Conservation (phyloP, 2,797 vertebrate species). For the Hemibagrus guttatus region DNA sequence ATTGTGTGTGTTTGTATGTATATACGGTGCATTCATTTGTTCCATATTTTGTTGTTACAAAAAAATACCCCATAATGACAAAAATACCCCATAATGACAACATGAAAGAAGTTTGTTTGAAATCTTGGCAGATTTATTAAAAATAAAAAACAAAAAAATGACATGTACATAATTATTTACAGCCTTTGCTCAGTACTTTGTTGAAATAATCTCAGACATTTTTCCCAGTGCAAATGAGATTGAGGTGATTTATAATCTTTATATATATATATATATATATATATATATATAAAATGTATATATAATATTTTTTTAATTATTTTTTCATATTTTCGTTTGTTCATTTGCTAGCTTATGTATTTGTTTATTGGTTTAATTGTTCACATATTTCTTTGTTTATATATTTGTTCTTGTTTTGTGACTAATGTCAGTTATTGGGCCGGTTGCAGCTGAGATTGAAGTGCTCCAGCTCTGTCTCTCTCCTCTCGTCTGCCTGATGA, state of each 20-base stretch:
- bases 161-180: too few relatives aligned
- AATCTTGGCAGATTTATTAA: too few relatives aligned
- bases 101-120: too few relatives aligned
- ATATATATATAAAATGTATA: too few relatives aligned
- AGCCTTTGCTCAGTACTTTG: too few relatives aligned
- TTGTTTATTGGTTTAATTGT: not conserved
- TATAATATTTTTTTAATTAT: not conserved
- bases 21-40: too few relatives aligned
- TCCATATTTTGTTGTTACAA: too few relatives aligned
- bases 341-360: not conserved
- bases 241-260: not conserved
- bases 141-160: too few relatives aligned
- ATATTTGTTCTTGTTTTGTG: not conserved
- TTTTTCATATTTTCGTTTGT: not conserved
- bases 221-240: not conserved
- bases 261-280: too few relatives aligned
- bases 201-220: not conserved
- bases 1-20: too few relatives aligned
- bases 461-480: not conserved
- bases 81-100: too few relatives aligned
- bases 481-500: not conserved
- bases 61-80: too few relatives aligned
- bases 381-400: not conserved
- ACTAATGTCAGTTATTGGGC: not conserved
- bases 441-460: not conserved